phyloP scores from a whole-genome alignment of 2,113 vertebrate genomes.

The Heptranchias perlo region DNA sequence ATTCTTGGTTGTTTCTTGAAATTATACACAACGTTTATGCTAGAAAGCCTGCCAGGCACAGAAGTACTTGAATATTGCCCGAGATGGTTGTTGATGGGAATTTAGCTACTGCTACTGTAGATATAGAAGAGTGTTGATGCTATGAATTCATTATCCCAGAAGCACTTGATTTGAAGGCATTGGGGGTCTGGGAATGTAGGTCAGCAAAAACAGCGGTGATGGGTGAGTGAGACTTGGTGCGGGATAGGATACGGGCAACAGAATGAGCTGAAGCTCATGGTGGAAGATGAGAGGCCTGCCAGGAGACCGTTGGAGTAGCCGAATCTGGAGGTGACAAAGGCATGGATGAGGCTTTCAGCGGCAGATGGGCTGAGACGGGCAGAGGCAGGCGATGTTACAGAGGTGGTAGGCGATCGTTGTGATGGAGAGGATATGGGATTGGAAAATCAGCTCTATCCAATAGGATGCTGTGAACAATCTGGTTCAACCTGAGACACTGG shows the following conservation, averaged over 20 bases:
- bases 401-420: too few species aligned
- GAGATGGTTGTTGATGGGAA: not conserved
- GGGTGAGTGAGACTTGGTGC: not conserved
- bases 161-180: not conserved
- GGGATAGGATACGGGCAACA: not conserved
- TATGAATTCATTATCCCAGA: not conserved
- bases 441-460: too few species aligned
- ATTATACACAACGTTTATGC: not conserved
- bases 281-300: not conserved
- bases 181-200: not conserved
- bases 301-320: not conserved
- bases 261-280: not conserved
- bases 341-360: not conserved
- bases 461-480: too few species aligned
- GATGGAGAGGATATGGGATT: too few species aligned
- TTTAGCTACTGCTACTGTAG: not conserved
- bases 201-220: too few species aligned
- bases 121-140: not conserved
- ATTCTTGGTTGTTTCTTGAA: not conserved
- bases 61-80: not conserved
- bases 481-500: too few species aligned
- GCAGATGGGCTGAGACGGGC: not conserved
- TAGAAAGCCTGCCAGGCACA: not conserved
- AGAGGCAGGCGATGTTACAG: too few species aligned
- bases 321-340: not conserved